Evolutionary conservation across 2,113 vertebrate genomes (phyloP), one percentile per base, ranked within the genome.

Genomic region (Marcusenius ussheri): DNA sequence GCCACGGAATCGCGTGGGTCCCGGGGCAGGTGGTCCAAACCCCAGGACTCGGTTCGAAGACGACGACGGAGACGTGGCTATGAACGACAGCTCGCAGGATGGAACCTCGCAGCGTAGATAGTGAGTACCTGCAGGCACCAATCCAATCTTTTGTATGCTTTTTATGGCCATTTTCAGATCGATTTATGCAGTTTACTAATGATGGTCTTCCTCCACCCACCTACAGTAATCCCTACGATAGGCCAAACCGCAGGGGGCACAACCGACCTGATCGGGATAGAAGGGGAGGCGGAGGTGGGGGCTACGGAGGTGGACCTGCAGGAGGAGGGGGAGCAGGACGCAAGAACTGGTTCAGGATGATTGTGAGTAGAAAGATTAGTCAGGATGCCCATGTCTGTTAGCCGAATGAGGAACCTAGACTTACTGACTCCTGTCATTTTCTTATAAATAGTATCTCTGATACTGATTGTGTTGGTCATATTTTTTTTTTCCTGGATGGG

Each of bases 321-420:
- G 90, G 89, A 66, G 93, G 90, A 6, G 70, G 88, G 77, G 91
- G 91, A 24, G 92, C 91, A 58, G 95, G 92, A 89, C 91, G 90
- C 6, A 95, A 92, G 7, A 94, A 92, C 58, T 98, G 97, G 97
- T 98, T 94, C 92, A 97, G 96, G 93, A 94, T 98, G 50, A 97
- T 97, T 74, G 97, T 98, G 92, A 88, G 97, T 95, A 42, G 0
- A 24, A 2, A 58, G 88, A 35, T 19, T 10, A 3, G 51, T 11
- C 2, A 11, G 27, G 19, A 58, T 21, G 11, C 9, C n/a, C 45
- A 24, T 45, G 47, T 49, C 13, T 83, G 77, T 45, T 45, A 9
- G 35, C 77, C 21, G 15, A 83, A 83, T 47, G 17, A 39, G 31
- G 74, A 39, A 42, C 10, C n/a, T 13, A 31, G 15, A 39, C 74